Conservation (phyloP, 1,140 invertebrate species). For the Araneus ventricosus region DNA sequence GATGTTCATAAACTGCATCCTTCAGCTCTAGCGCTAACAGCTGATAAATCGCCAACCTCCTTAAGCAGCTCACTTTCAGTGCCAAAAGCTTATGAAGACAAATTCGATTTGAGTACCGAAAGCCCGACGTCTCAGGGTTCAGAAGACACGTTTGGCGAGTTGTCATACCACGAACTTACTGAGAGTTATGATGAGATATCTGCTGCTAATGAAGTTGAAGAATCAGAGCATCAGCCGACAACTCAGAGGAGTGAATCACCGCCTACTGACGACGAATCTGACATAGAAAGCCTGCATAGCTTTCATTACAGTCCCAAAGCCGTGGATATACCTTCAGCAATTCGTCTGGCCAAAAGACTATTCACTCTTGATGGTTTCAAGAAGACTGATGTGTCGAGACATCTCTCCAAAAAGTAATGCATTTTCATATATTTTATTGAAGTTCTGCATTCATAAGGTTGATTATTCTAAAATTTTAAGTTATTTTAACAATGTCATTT, state of each 20-base stretch:
- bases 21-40: background rate
- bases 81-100: constrained; percentile 52
- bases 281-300: constrained; percentile 92
- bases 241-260: constrained; percentile 68
- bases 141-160: constrained; percentile 69
- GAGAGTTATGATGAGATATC: constrained; percentile 70
- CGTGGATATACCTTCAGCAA: constrained; percentile 95
- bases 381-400: constrained; percentile 96
- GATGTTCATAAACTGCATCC: constrained; percentile 31
- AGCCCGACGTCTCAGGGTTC: constrained; percentile 71
- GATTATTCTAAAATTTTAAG: too few species aligned
- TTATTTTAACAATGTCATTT: too few species aligned
- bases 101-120: constrained; percentile 43
- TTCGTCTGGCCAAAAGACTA: constrained; percentile 92
- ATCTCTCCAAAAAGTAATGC: constrained; percentile 97
- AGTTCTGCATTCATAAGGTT: too few species aligned
- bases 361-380: constrained; percentile 90
- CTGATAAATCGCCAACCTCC: constrained; percentile 63
- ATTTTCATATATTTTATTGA: too few species aligned
- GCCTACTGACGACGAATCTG: constrained; percentile 88
- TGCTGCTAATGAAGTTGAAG: constrained; percentile 29
- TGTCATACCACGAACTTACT: constrained; percentile 71
- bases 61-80: constrained; percentile 62
- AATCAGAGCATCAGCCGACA: background rate
- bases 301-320: constrained; percentile 96